phyloP scores from a whole-genome alignment of 2,797 vertebrate genomes.

The Epinephelus malabaricus region DNA sequence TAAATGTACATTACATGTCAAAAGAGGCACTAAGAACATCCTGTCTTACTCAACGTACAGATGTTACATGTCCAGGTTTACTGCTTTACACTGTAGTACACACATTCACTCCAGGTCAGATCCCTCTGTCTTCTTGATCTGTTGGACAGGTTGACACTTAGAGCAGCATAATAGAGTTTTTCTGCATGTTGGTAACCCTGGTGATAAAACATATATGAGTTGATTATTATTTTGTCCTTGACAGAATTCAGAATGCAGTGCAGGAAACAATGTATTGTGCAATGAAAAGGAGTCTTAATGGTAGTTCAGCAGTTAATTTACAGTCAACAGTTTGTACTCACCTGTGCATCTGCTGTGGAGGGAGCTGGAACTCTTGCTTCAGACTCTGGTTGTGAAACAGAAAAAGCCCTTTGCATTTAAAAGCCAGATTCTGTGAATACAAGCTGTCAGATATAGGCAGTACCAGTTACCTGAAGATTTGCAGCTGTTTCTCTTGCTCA shows the following conservation, averaged over 20 bases:
- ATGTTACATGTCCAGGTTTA: not conserved
- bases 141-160: slow-evolving; percentile 7
- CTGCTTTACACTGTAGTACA: slow-evolving; percentile 29
- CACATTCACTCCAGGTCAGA: slow-evolving; percentile 19
- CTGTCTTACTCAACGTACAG: too few species aligned
- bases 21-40: too few species aligned
- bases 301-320: too few species aligned
- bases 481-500: not conserved
- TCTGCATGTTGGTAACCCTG: slow-evolving; percentile 9
- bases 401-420: too few species aligned
- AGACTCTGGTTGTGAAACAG: not conserved
- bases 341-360: not conserved
- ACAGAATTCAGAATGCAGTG: too few species aligned
- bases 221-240: too few species aligned
- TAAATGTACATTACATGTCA: too few species aligned
- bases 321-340: not conserved
- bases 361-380: not conserved
- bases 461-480: slow-evolving; percentile 7
- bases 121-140: slow-evolving; percentile 2
- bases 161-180: slow-evolving; percentile 19
- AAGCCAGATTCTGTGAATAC: too few species aligned
- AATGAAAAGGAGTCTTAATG: too few species aligned
- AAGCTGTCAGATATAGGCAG: not conserved
- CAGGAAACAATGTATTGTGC: too few species aligned
- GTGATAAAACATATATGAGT: not conserved